Evolutionary conservation across 2,797 vertebrate genomes (phyloP).

Genomic region (Falco rusticolus): DNA sequence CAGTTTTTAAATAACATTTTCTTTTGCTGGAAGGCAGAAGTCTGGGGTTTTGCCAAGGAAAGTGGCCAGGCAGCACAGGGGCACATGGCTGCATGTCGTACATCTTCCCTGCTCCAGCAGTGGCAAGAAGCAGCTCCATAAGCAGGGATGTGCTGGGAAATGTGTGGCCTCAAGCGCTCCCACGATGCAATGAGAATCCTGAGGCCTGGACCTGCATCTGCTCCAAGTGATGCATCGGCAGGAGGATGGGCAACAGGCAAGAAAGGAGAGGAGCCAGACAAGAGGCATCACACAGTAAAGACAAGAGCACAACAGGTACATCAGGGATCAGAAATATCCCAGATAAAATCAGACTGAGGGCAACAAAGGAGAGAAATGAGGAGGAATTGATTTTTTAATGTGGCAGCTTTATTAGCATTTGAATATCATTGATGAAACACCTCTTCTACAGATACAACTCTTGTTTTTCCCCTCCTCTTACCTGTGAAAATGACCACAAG

Average conservation of each 20-base stretch:
- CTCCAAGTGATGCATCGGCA: fast-evolving
- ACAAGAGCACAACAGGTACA: background rate
- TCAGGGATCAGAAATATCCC: background rate
- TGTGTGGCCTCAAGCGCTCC: fast-evolving
- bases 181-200: fast-evolving
- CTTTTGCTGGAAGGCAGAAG: slow-evolving; percentile 50
- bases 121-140: fast-evolving
- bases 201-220: background rate
- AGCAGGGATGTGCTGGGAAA: background rate
- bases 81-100: fast-evolving
- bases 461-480: background rate
- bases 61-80: fast-evolving
- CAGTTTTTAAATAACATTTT: slow-evolving; percentile 47
- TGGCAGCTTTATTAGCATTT: background rate
- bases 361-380: background rate
- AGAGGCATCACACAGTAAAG: background rate
- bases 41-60: background rate
- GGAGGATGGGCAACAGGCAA: fast-evolving
- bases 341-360: background rate
- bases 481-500: background rate
- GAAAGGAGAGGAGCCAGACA: background rate
- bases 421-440: background rate
- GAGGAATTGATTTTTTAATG: background rate
- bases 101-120: fast-evolving
- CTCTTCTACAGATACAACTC: background rate